Evolutionary conservation across 2,888 invertebrate species (phyloP), one percentile per base, ranked within the genome.

Genomic region (Nebria brevicollis): DNA sequence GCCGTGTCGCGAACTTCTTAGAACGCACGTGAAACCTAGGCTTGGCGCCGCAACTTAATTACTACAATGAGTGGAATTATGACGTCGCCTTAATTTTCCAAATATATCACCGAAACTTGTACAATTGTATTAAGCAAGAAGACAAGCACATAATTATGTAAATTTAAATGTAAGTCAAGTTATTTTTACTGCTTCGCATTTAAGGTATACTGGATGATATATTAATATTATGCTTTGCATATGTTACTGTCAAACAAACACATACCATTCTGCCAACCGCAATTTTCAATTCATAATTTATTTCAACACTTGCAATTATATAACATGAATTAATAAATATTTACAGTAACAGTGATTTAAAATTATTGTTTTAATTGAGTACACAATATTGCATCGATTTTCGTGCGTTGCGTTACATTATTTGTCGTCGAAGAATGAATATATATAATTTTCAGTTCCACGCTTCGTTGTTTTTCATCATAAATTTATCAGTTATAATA

Each of bases 31-130:
- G 54, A 54, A 54, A 11, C 54, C 54, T 54, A 54, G 54, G 54
- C 54, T 54, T 54, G 54, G 54, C 54, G 54, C 66, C 66, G 66
- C 34, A 34, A 66, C 15, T 76, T 76, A 66, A 76, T 66, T 66
- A 76, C 66, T 20, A 65, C 76, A 76, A 76, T 76, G 76, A 76
- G 76, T 66, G n/a, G 65, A 75, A 76, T 76, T 76, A 68, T 68
- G 68, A 68, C 68, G 68, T 7, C 25, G 25, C 68, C 68, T 68
- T 68, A 25, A 76, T 76, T 76, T 76, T 26, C 76, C 34, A 41
- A 66, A 76, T 76, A 76, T 41, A 76, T 66, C 66, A 25, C 68
- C 68, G 68, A 68, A 68, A 65, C 41, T 66, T 66, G 66, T 66
- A 34, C 25, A 76, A 34, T 76, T 65, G 65, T 66, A 76, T 66